Evolutionary conservation across 2,888 invertebrate genomes (phyloP).

Genomic region (Nymphalis c-album): DNA sequence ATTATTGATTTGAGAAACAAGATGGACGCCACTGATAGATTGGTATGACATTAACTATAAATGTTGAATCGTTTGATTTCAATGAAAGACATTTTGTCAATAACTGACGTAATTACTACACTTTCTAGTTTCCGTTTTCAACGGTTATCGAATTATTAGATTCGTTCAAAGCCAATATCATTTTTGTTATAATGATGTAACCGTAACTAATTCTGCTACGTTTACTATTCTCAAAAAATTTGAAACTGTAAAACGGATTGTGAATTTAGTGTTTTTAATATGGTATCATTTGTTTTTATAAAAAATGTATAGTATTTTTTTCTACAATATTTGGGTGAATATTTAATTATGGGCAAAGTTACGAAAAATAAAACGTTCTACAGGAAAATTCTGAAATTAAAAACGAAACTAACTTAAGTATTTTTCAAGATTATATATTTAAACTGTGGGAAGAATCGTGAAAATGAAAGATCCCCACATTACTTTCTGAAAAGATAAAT

Average conservation of each 20-base stretch:
- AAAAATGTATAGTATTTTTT: too few species aligned
- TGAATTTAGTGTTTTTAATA: too few species aligned
- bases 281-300: too few species aligned
- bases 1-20: too few species aligned
- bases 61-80: conserved; percentile 6
- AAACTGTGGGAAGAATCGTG: conserved; percentile 9
- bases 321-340: too few species aligned
- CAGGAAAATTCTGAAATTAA: not conserved
- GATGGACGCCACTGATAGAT: too few species aligned
- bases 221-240: too few species aligned
- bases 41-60: too few species aligned
- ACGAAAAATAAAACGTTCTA: too few species aligned
- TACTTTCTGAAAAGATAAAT: conserved; percentile 57
- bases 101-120: conserved; percentile 18
- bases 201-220: not conserved
- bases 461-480: conserved; percentile 40
- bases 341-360: not conserved
- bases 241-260: too few species aligned
- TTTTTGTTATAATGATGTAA: conserved; percentile 3
- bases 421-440: conserved; percentile 15
- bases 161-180: not conserved
- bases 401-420: conserved; percentile 7
- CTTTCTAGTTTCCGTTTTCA: conserved; percentile 22
- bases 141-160: not conserved
- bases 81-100: conserved; percentile 14